A percentile compares a stretch with the other conserved stretches of the same genome.
Conservation (phyloP, 2,797 vertebrate species). For the Argyrosomus regius region DNA sequence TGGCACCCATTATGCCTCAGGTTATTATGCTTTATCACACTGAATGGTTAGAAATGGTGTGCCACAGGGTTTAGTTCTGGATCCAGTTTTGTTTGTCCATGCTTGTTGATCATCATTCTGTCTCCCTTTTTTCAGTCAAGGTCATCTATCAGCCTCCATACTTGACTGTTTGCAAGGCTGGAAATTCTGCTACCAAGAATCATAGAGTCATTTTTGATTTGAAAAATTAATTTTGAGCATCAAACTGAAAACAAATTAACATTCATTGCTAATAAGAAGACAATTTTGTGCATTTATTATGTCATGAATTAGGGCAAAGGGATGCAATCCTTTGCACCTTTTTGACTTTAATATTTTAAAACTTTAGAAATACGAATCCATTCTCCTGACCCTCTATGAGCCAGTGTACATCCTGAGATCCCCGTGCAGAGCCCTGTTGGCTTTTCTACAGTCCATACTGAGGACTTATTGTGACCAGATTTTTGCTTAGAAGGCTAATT, state of each 20-base stretch:
- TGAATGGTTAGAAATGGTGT: slow-evolving; percentile 26
- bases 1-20: background rate
- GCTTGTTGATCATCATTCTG: background rate
- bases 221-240: background rate
- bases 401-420: slow-evolving; percentile 1
- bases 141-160: background rate
- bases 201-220: background rate
- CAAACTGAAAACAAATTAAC: background rate
- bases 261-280: background rate
- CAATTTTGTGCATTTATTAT: background rate
- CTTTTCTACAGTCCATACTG: slow-evolving; percentile 17
- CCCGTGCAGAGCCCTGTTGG: slow-evolving; percentile 7
- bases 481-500: background rate
- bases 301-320: too few species aligned
- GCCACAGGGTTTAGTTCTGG: slow-evolving; percentile 18
- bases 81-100: background rate
- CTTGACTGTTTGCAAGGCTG: slow-evolving; percentile 1
- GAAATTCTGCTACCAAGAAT: background rate
- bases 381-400: background rate
- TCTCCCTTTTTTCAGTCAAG: background rate
- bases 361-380: slow-evolving; percentile 5
- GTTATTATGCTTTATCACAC: slow-evolving; percentile 29
- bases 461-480: slow-evolving; percentile 16
- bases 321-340: background rate
- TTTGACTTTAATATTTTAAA: slow-evolving; percentile 7